Evolutionary conservation across 30 jellyfish, hydroid and myxozoan genomes (phyloP), one percentile per base, ranked within the genome.

Genomic region (Turritopsis dohrnii): DNA sequence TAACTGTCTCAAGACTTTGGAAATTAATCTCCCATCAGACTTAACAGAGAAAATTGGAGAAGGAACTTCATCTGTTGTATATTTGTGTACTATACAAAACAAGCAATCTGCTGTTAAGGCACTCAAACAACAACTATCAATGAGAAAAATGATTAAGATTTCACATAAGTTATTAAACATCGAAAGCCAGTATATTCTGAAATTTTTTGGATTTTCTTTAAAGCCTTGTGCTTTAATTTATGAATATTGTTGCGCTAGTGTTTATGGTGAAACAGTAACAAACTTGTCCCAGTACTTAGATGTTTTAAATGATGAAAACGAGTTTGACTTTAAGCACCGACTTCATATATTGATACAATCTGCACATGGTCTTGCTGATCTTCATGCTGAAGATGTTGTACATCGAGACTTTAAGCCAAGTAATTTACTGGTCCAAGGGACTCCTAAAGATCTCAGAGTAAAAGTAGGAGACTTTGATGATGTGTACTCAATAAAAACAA

Each of bases 401-500:
- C 83, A 74, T 52, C 28, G 31, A 29, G 83, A 74, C 31, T 74
- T 74, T 74, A 74, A 74, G 23, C 83, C 83, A 23, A 23, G 27
- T 1, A 74, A 74, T 74, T 74, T 26, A n/a, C 31, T 74, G 13
- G 65, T 74, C 31, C 24, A 20, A n/a, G 83, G 83, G 13, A 21
- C 53, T 23, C 1, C 31, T n/a, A 29, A 74, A 20, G 31, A 74
- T 74, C 24, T 74, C 72, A 26, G 23, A 74, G 83, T 74, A 0
- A 74, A 74, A 74, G 83, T 74, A 29, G 83, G 54, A 26, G 83
- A 74, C 23, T 74, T 74, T 29, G 83, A 74, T 29, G 83, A 74
- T 30, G 13, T 74, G 17, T 30, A 21, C 23, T 27, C 28, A 21
- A 74, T 74, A 26, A 74, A 74, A 30, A 74, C 28, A 16, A 74